phyloP scores from a whole-genome alignment of 1,140 invertebrate genomes.

The Aphaenogaster floridana region DNA sequence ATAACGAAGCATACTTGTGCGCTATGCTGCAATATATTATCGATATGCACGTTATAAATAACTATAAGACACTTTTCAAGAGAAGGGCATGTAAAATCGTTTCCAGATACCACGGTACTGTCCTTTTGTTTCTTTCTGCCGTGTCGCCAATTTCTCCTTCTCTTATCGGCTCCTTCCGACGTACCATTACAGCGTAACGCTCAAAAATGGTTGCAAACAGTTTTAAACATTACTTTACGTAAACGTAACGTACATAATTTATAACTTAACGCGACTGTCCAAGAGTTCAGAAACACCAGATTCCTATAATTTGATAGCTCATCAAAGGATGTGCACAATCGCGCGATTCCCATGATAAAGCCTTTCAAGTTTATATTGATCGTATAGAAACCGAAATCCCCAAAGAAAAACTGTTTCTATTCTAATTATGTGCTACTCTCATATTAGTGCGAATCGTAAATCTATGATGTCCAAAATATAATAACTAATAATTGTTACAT shows the following conservation, averaged over 20 bases:
- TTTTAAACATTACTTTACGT: constrained; percentile 26
- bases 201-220: not conserved
- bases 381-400: not conserved
- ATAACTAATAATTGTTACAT: not conserved
- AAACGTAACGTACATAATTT: constrained; percentile 5
- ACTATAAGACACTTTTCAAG: constrained; percentile 55
- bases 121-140: not conserved
- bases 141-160: not conserved
- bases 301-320: not conserved
- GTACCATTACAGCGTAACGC: not conserved
- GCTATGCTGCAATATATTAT: constrained; percentile 47
- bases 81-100: constrained; percentile 30
- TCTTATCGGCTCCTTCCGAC: not conserved
- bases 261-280: not conserved
- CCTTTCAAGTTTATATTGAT: not conserved
- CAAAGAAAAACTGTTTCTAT: not conserved
- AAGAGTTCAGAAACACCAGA: constrained; percentile 26
- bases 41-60: constrained; percentile 12
- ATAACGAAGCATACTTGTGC: constrained; percentile 53
- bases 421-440: not conserved
- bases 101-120: not conserved
- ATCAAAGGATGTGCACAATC: not conserved
- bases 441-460: not conserved
- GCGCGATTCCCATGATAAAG: not conserved
- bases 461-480: not conserved